These are phyloP conservation scores for Biston betularia DNA, from an alignment of 2,888 invertebrate species.

Conservation along the genomic window DNA sequence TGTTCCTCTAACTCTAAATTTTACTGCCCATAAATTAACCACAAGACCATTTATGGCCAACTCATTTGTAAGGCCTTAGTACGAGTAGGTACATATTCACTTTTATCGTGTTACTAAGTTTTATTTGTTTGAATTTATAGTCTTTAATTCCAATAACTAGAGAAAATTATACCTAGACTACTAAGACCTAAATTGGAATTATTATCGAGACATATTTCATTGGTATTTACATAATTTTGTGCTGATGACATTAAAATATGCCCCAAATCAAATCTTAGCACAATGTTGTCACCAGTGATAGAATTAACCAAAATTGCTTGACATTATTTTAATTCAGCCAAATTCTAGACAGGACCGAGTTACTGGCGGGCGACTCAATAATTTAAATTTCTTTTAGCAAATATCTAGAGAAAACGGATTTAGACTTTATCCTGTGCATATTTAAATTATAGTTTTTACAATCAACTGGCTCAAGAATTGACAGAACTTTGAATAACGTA, in stretches of 20 bases:
- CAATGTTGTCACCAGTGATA: neutral
- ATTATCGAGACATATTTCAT: neutral
- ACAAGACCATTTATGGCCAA: too few relatives aligned
- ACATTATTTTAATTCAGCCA: neutral
- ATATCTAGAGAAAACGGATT: neutral
- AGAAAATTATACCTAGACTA: neutral
- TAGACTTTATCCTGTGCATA: neutral
- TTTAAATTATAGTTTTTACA: too few relatives aligned
- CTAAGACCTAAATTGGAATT: neutral
- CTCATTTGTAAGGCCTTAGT: too few relatives aligned
- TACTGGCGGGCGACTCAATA: slow-evolving; percentile 1
- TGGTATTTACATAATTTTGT: slow-evolving; percentile 23
- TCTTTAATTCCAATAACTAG: neutral
- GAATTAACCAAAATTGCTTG: slow-evolving; percentile 1
- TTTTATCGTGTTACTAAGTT: too few relatives aligned
- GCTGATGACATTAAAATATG: slow-evolving; percentile 4
- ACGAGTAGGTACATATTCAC: too few relatives aligned
- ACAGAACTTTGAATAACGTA: neutral
- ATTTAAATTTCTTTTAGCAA: neutral
- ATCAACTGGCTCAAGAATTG: neutral
- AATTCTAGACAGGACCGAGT: neutral
- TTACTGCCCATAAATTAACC: too few relatives aligned
- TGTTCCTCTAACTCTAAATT: too few relatives aligned
- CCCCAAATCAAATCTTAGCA: neutral
- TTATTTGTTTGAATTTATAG: too few relatives aligned